Evolutionary conservation across 2,888 invertebrate genomes (phyloP).

Genomic region (Frankliniella fusca): DNA sequence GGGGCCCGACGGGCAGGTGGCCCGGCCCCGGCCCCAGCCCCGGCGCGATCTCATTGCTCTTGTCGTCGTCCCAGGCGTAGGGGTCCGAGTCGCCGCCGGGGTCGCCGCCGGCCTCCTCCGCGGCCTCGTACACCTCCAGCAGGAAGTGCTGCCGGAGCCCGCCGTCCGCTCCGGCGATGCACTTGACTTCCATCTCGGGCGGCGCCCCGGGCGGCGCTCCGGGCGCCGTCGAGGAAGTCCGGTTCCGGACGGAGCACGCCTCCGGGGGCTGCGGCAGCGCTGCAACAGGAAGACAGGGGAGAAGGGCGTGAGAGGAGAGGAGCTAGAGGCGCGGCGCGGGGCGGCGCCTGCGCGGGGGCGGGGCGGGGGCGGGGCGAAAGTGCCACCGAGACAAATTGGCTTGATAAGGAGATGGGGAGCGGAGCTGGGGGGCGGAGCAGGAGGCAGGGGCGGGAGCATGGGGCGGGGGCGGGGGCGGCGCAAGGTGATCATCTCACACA

Average conservation of each 20-base stretch:
- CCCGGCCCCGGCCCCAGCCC: slow-evolving; percentile 37
- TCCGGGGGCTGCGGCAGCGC: slow-evolving; percentile 72
- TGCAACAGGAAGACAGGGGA: slow-evolving; percentile 47
- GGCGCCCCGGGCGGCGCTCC: background rate
- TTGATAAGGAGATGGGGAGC: background rate
- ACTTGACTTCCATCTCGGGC: slow-evolving; percentile 55
- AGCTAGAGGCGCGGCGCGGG: too few species aligned
- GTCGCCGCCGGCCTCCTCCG: slow-evolving; percentile 39
- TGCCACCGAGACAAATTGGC: background rate
- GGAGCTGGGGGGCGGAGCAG: background rate
- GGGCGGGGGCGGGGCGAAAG: background rate
- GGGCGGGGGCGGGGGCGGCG: background rate
- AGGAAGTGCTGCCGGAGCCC: slow-evolving; percentile 78
- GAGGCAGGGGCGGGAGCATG: background rate
- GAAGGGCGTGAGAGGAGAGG: background rate
- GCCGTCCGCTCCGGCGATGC: slow-evolving; percentile 74
- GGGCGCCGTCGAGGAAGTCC: background rate
- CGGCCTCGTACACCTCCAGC: slow-evolving; percentile 59
- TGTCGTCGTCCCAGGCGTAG: slow-evolving; percentile 47
- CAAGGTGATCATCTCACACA: background rate
- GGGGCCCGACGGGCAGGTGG: slow-evolving; percentile 19
- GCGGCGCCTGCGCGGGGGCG: too few species aligned
- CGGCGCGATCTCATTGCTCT: slow-evolving; percentile 42
- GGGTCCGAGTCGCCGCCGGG: slow-evolving; percentile 35
- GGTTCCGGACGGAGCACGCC: slow-evolving; percentile 68